phyloP scores from a whole-genome alignment of 2,888 invertebrate species.

The Listrodromus nycthemerus region DNA sequence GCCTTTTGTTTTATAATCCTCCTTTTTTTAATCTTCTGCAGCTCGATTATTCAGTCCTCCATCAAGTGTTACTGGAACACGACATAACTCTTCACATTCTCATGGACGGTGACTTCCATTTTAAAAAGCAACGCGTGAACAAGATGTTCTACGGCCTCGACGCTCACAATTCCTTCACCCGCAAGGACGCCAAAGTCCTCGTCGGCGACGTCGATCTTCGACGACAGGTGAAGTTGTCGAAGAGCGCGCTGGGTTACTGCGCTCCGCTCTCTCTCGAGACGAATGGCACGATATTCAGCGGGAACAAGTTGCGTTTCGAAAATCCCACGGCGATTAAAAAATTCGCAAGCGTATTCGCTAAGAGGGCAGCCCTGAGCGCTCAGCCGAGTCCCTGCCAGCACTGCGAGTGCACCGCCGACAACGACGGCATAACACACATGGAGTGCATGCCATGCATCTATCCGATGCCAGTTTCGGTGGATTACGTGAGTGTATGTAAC shows the following conservation, averaged over 20 bases:
- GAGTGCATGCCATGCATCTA: conserved; percentile 88
- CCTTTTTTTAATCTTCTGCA: conserved; percentile 79
- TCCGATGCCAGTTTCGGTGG: conserved; percentile 84
- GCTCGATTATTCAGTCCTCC: conserved; percentile 93
- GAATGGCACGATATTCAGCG: conserved; percentile 91
- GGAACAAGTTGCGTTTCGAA: conserved; percentile 86
- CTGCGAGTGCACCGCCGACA: conserved; percentile 90
- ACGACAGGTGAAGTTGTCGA: conserved; percentile 91
- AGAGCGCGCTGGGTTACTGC: conserved; percentile 91
- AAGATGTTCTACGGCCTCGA: conserved; percentile 93
- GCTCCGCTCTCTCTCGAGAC: conserved; percentile 93
- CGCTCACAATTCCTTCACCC: conserved; percentile 91
- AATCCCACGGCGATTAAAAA: conserved; percentile 87
- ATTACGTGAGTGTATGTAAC: conserved; percentile 84
- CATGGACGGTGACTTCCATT: conserved; percentile 92
- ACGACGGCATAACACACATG: conserved; percentile 88
- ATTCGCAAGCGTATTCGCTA: conserved; percentile 88
- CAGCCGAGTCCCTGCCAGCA: conserved; percentile 87
- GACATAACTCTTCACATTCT: conserved; percentile 93
- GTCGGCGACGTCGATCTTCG: conserved; percentile 90
- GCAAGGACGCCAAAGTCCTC: conserved; percentile 89
- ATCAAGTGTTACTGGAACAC: conserved; percentile 92
- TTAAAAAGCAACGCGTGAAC: conserved; percentile 89
- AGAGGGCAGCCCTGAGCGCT: conserved; percentile 88
- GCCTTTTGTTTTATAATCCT: conserved; percentile 7